A percentile compares a stretch with the other conserved stretches of the same genome.
Conservation (phyloP, 2,797 vertebrate species). For the Cossypha heuglini region DNA sequence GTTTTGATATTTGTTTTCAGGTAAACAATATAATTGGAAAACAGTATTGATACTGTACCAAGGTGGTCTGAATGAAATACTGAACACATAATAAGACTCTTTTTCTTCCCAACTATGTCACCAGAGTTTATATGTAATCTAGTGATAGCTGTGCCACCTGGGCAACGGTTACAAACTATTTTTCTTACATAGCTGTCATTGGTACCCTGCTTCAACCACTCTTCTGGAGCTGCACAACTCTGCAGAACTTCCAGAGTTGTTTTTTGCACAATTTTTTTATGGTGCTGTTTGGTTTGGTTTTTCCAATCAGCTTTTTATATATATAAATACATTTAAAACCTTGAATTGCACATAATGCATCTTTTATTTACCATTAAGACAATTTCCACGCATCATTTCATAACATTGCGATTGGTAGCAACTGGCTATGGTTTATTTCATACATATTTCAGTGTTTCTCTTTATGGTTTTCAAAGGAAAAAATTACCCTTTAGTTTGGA, state of each 20-base stretch:
- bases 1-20: not conserved
- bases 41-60: not conserved
- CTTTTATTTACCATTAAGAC: not conserved
- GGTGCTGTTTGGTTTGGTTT: accelerated
- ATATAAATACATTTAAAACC: not conserved
- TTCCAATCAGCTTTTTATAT: not conserved
- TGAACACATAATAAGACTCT: not conserved
- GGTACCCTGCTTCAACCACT: not conserved
- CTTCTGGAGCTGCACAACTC: not conserved
- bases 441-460: not conserved
- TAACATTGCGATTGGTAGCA: not conserved
- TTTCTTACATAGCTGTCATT: not conserved
- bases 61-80: not conserved
- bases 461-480: not conserved
- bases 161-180: not conserved
- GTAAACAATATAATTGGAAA: not conserved
- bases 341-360: not conserved
- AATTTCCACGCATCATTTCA: not conserved
- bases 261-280: not conserved
- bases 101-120: not conserved
- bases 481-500: not conserved
- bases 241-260: not conserved
- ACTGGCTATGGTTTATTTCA: not conserved
- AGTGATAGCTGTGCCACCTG: not conserved
- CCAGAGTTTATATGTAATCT: not conserved